phyloP scores from a whole-genome alignment of 1,140 invertebrate species.

The Chelonus insularis region DNA sequence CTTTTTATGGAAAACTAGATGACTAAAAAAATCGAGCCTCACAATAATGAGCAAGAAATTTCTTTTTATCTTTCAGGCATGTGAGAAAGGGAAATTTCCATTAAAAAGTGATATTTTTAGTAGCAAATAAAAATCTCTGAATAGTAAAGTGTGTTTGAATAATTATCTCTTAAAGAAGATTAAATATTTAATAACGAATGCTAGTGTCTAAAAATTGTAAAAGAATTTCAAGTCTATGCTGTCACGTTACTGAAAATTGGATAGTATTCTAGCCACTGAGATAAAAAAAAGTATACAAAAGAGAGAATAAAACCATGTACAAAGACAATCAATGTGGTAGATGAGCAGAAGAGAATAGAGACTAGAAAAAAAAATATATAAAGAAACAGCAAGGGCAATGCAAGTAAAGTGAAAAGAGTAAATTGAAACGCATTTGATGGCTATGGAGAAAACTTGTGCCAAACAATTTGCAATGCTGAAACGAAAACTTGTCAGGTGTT shows the following conservation, averaged over 20 bases:
- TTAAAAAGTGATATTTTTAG: background rate
- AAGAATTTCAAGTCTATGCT: constrained; percentile 9
- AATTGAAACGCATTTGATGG: constrained; percentile 35
- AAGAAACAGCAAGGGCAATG: constrained; percentile 23
- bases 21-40: no score
- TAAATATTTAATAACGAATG: constrained; percentile 21
- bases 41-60: no score
- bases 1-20: no score
- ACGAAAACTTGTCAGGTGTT: constrained; percentile 48
- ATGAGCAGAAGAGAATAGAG: constrained; percentile 36
- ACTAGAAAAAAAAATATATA: constrained; percentile 35
- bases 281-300: constrained; percentile 20
- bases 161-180: background rate
- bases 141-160: background rate
- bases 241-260: constrained; percentile 9
- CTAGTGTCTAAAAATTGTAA: background rate
- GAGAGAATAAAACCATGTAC: constrained; percentile 5
- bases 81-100: no score
- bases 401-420: constrained; percentile 32
- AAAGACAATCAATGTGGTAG: constrained; percentile 14
- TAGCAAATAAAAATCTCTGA: background rate
- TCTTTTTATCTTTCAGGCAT: no score
- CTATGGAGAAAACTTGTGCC: constrained; percentile 40
- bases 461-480: constrained; percentile 57
- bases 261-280: background rate